These are phyloP conservation scores for Apteryx mantelli DNA, from an alignment of 2,113 vertebrate genomes.

Conservation along the genomic window DNA sequence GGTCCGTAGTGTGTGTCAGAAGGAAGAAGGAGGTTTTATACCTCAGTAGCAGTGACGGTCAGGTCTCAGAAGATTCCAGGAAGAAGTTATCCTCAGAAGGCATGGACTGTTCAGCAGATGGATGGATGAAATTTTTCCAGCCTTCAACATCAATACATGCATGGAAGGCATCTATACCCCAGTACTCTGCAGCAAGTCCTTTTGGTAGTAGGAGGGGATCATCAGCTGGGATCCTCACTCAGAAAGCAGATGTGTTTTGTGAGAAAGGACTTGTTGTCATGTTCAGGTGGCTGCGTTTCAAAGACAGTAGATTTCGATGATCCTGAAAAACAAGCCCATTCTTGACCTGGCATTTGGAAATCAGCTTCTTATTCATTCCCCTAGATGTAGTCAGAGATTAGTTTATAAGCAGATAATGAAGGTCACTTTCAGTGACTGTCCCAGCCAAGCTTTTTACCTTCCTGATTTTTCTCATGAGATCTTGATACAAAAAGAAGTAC, in stretches of 20 bases:
- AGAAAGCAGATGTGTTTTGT: neutral
- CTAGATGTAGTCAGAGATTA: neutral
- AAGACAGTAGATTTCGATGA: neutral
- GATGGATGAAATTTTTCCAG: neutral
- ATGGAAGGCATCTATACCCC: neutral
- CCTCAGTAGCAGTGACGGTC: neutral
- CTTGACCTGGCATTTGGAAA: neutral
- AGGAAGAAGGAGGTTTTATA: neutral
- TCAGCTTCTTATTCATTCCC: neutral
- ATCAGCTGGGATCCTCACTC: neutral
- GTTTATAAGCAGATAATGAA: conserved; percentile 35
- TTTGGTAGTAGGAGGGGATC: neutral
- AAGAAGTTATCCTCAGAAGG: neutral
- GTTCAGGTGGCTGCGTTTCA: neutral
- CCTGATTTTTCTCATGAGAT: neutral
- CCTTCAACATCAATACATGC: neutral
- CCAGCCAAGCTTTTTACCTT: neutral
- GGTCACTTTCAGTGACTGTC: neutral
- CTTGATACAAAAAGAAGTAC: neutral
- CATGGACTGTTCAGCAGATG: neutral
- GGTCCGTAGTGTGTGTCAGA: neutral
- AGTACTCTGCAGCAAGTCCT: neutral
- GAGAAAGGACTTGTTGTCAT: neutral
- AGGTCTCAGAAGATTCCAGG: neutral
- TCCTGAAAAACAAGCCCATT: neutral